Base-by-base conservation (phyloP, 2,888 invertebrate species). In the Drosophila picticornis region DNA sequence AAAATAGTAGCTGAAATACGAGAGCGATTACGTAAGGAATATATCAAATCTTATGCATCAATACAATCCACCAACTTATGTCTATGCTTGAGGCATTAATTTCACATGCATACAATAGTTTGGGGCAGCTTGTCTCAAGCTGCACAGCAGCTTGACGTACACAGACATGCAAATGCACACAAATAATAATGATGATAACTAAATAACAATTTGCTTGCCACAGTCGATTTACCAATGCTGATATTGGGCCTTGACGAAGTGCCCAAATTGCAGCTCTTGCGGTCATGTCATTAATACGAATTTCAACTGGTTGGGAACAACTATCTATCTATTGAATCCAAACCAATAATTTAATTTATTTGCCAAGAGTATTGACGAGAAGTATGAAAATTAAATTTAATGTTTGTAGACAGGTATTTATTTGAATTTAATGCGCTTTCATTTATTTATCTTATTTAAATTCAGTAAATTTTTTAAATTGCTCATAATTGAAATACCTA, bases 201-300 rank as follows among this genome's bases (percentile, higher is more conserved):
- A 57, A 43, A 72, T 73, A 58, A 76, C 62, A 80, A 80, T 72
- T 56, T 76, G 65, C 56, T 53, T 31, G 70, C 56, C 63, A 56
- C 59, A 68, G 43, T 58, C 25, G 48, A 27, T 50, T 59, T 25
- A 58, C n/a, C n/a, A 50, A 13, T 55, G 31, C 38, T 31, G 55
- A 25, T 56, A 51, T 52, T 60, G 22, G 40, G 31, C 13, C 29
- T 29, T 63, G 80, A 79, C 80, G 55, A 73, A 72, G 71, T 72
- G 66, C 36, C 40, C 40, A 75, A 64, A 59, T 57, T 81, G 71
- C 76, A 79, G 55, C 46, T 65, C 60, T 75, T 77, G 74, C 36
- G 88, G 83, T 73, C 69, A 72, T 57, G 40, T 72, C 80, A 87
- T 87, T 84, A 80, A 71, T 63, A 65, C 53, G 31, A 51, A 50